Percentiles rank a stretch among this genome's conserved stretches.
Evolutionary conservation across 2,888 invertebrate species (phyloP).

Genomic region (Tipula unca): DNA sequence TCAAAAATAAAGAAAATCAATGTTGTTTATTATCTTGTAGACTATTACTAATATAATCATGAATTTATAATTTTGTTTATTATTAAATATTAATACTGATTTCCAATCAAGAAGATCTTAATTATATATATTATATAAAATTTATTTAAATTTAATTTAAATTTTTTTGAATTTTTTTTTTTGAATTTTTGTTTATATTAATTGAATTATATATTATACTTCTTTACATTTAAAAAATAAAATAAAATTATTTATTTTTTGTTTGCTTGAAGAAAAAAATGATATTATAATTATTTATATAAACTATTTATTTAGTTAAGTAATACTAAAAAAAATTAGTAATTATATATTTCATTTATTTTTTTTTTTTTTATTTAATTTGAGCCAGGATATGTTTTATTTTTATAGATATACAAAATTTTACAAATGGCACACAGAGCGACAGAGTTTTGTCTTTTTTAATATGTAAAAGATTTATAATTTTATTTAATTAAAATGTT

Average conservation of each 20-base stretch:
- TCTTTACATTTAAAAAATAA: not conserved
- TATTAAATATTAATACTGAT: constrained; percentile 19
- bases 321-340: constrained; percentile 19
- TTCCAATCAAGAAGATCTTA: constrained; percentile 17
- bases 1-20: not conserved
- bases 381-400: constrained; percentile 21
- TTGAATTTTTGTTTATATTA: constrained; percentile 25
- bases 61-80: not conserved
- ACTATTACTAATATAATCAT: not conserved
- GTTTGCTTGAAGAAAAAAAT: not conserved
- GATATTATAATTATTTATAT: not conserved
- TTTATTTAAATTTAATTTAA: not conserved
- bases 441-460: constrained; percentile 20
- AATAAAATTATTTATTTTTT: not conserved
- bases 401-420: constrained; percentile 18
- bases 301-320: not conserved
- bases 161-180: constrained; percentile 18
- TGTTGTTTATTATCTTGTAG: not conserved
- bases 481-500: constrained; percentile 34
- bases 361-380: constrained; percentile 18
- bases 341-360: constrained; percentile 20
- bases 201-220: not conserved
- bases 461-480: constrained; percentile 34
- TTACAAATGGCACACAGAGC: constrained; percentile 21
- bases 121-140: not conserved